Evolutionary conservation across 2,888 invertebrate species (phyloP), one percentile per base, ranked within the genome.

Genomic region (Dolomedes plantarius): DNA sequence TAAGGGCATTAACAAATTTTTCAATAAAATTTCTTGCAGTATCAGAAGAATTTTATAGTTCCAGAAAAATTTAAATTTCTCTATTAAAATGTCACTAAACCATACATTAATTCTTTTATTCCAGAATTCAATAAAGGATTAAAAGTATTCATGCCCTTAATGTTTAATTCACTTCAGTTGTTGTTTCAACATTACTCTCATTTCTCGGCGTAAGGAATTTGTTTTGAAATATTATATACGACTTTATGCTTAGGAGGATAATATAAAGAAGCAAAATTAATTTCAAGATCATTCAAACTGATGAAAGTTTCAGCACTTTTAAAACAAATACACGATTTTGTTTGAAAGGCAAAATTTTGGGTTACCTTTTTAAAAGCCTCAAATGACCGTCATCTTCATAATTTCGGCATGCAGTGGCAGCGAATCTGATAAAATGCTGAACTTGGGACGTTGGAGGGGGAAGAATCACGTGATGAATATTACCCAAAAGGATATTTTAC

Each of bases 111-210:
- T n/a, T n/a, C n/a, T n/a, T n/a, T n/a, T n/a, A n/a, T n/a, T n/a
- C n/a, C n/a, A n/a, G n/a, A n/a, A n/a, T n/a, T n/a, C n/a, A n/a
- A n/a, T n/a, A n/a, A n/a, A n/a, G n/a, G n/a, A n/a, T n/a, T n/a
- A 9, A 36, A 46, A 56, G 1, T 23, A 23, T 23, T 1, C 56
- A 56, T 56, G 56, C 56, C 56, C 56, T 56, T 56, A 23, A 23
- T 23, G 16, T 56, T 56, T 23, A 56, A 16, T 56, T 56, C 56
- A 56, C 56, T 56, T 56, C 56, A 23, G 56, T 56, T 23, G 56
- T 56, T 56, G 56, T 23, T 56, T 56, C 56, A 56, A 56, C 56
- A 56, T 56, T 23, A 23, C 56, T 56, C 56, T 19, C 56, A 56
- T 56, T 56, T 23, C 23, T 56, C 19, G 56, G 56, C 2, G 23